These are phyloP conservation scores for Melanotaenia maccullochi DNA, from an alignment of 2,797 vertebrate genomes.

Conservation along the genomic window DNA sequence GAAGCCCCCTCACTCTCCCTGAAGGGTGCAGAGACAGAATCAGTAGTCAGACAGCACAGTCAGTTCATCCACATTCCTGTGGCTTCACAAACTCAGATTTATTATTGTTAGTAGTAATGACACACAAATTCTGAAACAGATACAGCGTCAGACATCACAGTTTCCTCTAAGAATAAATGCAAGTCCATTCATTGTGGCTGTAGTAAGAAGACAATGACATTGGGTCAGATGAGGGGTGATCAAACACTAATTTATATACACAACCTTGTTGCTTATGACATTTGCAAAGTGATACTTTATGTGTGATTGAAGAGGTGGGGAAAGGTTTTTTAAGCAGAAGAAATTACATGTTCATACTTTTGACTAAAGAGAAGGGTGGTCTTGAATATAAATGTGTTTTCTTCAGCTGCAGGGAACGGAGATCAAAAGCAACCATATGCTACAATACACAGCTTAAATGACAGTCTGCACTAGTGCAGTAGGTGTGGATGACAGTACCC, in stretches of 20 bases:
- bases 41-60: slow-evolving; percentile 48
- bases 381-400: slow-evolving; percentile 66
- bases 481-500: slow-evolving; percentile 52
- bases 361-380: slow-evolving; percentile 57
- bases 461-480: slow-evolving; percentile 48
- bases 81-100: slow-evolving; percentile 55
- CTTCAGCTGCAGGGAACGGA: slow-evolving; percentile 50
- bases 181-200: slow-evolving; percentile 69
- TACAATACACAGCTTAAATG: slow-evolving; percentile 58
- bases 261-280: slow-evolving; percentile 62
- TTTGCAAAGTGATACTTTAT: slow-evolving; percentile 71
- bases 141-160: slow-evolving; percentile 63
- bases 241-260: slow-evolving; percentile 69
- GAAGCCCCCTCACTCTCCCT: slow-evolving; percentile 15
- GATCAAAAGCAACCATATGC: slow-evolving; percentile 70
- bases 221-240: slow-evolving; percentile 76
- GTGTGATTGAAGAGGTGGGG: slow-evolving; percentile 56
- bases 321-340: slow-evolving; percentile 53
- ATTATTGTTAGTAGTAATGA: slow-evolving; percentile 64
- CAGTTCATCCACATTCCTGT: slow-evolving; percentile 36
- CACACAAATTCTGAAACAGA: slow-evolving; percentile 58
- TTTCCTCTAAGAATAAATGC: slow-evolving; percentile 71
- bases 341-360: slow-evolving; percentile 68
- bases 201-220: slow-evolving; percentile 68
- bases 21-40: slow-evolving; percentile 29